Evolutionary conservation across 1,140 invertebrate genomes (phyloP).

Genomic region (Halictus rubicundus): DNA sequence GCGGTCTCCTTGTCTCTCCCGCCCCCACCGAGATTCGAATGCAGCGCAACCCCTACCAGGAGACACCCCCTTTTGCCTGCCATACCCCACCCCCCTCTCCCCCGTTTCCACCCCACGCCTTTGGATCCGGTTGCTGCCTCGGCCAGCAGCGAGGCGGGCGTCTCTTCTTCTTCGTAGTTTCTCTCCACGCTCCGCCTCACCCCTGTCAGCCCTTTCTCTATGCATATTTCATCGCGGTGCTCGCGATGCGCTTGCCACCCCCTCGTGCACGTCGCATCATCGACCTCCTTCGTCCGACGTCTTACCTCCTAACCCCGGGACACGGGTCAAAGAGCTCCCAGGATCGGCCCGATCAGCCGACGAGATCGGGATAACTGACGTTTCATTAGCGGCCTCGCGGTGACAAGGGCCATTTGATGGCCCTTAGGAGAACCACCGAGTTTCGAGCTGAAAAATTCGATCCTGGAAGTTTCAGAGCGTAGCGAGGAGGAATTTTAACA

Average conservation of each 20-base stretch:
- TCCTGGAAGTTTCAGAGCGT: too few species aligned
- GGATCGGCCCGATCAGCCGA: neutral
- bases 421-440: neutral
- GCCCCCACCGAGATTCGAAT: conserved; percentile 56
- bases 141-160: conserved; percentile 40
- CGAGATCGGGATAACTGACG: neutral
- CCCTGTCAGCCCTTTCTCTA: conserved; percentile 50
- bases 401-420: neutral
- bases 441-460: too few species aligned
- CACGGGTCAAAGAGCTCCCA: conserved; percentile 9
- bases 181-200: conserved; percentile 16
- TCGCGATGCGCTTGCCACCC: conserved; percentile 55
- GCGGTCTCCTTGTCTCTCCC: conserved; percentile 48
- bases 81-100: conserved; percentile 5
- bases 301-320: conserved; percentile 36
- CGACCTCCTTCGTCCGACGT: conserved; percentile 48
- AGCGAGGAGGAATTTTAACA: too few species aligned
- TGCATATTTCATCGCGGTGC: conserved; percentile 74
- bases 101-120: neutral
- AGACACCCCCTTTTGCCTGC: neutral
- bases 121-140: conserved; percentile 7
- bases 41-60: conserved; percentile 49
- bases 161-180: conserved; percentile 25
- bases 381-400: conserved; percentile 6
- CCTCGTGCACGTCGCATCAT: conserved; percentile 53